phyloP scores from a whole-genome alignment of 2,113 vertebrate genomes.

The Rhabdomys dilectus region DNA sequence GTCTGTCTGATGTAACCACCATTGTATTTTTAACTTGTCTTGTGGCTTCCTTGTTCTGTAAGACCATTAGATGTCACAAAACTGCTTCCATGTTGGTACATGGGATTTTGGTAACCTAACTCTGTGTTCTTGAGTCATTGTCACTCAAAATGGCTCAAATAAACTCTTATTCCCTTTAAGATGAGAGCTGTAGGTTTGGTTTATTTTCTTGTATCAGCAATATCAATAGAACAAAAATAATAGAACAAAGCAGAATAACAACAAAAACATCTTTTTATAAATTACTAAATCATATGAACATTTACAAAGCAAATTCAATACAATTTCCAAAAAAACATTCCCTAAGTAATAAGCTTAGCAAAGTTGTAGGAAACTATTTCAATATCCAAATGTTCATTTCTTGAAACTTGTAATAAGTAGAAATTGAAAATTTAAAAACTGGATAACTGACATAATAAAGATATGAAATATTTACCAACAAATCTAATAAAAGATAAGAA shows the following conservation, averaged over 20 bases:
- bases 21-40: background rate
- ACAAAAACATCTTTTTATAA: background rate
- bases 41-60: background rate
- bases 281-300: background rate
- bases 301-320: background rate
- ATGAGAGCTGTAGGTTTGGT: background rate
- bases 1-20: background rate
- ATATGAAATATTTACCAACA: constrained; percentile 1
- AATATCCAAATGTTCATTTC: background rate
- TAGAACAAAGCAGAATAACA: background rate
- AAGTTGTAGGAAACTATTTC: background rate
- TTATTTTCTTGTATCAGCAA: background rate
- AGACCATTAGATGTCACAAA: background rate
- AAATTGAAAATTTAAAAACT: background rate
- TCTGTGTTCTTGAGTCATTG: background rate
- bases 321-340: background rate
- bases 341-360: background rate
- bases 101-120: background rate
- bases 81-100: background rate
- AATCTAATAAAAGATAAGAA: background rate
- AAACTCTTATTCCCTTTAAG: background rate
- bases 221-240: background rate
- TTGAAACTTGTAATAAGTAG: constrained; percentile 4
- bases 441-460: background rate
- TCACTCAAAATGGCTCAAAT: background rate